Evolutionary conservation across 1,140 invertebrate genomes (phyloP), one percentile per base, ranked within the genome.

Genomic region (Atopsyche davidsoni): DNA sequence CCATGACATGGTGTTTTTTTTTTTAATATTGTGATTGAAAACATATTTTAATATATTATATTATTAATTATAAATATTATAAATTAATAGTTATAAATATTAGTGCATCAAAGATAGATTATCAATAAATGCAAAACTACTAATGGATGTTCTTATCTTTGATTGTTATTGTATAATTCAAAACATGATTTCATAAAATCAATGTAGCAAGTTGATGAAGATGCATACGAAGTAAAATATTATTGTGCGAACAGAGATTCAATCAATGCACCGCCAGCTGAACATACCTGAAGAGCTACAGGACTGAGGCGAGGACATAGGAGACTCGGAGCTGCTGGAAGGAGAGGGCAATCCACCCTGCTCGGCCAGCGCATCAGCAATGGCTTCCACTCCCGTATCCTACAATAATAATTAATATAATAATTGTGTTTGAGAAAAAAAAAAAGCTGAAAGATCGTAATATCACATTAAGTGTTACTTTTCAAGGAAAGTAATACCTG

Each of bases 361-460:
- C 58, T 85, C 78, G 16, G 79, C 77, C 14, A 92, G 65, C 11
- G 87, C 86, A 39, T 86, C 79, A 44, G 83, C 79, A 41, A 92
- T 70, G 63, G 87, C 79, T 7, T 69, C 73, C 38, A 82, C 73
- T 1, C 89, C 89, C 24, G 76, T 73, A 67, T 91, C 87, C 73
- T 87, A 72, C 32, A 32, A 42, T 31, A 55, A 23, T 35, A 7
- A 7, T 35, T 14, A 11, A 14, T 35, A 11, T 11, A 11, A 11
- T 35, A 10, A 28, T n/a, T 7, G 25, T n/a, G 25, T 7, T 28
- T n/a, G 6, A 28, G 25, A 6, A 7, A 28, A n/a, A n/a, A n/a
- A n/a, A n/a, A n/a, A n/a, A n/a, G n/a, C n/a, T n/a, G n/a, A n/a
- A n/a, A n/a, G n/a, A n/a, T n/a, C n/a, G n/a, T n/a, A n/a, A n/a